Base-by-base conservation (phyloP, 92 coral and sea anemone species). In the Pocillopora meandrina region DNA sequence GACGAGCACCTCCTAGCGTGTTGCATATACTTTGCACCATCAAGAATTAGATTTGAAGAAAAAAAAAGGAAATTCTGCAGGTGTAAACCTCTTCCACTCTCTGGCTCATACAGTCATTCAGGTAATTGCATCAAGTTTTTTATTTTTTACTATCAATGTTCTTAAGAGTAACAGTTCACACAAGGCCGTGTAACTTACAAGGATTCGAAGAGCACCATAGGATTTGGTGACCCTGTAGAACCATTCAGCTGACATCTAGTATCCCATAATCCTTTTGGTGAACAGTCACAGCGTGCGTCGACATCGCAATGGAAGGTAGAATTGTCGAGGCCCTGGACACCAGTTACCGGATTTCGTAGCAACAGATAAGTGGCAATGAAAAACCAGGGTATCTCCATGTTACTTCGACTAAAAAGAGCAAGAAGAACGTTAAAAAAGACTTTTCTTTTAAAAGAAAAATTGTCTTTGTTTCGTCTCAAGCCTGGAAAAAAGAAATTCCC, bases 211-310 rank as follows among this genome's bases (percentile, higher is more conserved):
- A 83, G 73, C 20, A 74, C 70, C 26, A 74, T 61, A 2, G 86
- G 86, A 56, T 33, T 8, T 55, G 73, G 56, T 73, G 74, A 34
- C 56, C 14, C 20, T 1, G 65, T n/a, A 20, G 86, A 83, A 31
- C 86, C 80, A 74, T 73, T 73, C 10, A 83, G 80, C 18, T 61
- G 72, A 19, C 86, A 83, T 19, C 79, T 62, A 31, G 79, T 70
- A 62, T 83, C 61, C 79, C 31, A 61, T 3, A 62, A 74, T 65
- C 74, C 86, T 14, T 31, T 73, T 23, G 72, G 56, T 31, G 23
- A 26, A 34, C 72, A 62, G 55, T 63, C 21, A 36, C 86, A 72
- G 13, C 86, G 72, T 2, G 18, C 2, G 18, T 83, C 86, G 2
- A 18, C 21, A 23, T 56, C 72, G 34, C 71, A 60, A 31, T 52